Evolutionary conservation across 2,113 vertebrate species (phyloP).

Genomic region (Pituophis catenifer): DNA sequence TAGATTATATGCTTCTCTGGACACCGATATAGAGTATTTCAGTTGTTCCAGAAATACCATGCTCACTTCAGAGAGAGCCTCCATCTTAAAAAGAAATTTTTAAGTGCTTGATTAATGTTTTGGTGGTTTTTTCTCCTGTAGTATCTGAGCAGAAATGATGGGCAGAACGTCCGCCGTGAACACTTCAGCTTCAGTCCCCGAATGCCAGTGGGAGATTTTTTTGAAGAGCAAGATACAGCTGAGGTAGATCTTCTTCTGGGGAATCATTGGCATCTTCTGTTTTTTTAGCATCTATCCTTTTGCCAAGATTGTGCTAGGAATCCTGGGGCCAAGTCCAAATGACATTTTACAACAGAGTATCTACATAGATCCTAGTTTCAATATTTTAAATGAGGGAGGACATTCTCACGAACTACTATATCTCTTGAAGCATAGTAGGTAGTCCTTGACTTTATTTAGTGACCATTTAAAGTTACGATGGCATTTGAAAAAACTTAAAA

Average conservation of each 20-base stretch:
- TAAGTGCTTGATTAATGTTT: not conserved
- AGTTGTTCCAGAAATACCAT: not conserved
- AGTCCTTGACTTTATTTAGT: not conserved
- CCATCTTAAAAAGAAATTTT: not conserved
- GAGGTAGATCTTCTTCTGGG: conserved; percentile 72
- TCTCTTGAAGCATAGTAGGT: not conserved
- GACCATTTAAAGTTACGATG: not conserved
- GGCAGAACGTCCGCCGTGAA: conserved; percentile 83
- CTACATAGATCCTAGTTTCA: not conserved
- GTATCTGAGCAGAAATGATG: conserved; percentile 88
- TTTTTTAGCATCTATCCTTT: not conserved
- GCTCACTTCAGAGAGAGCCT: not conserved
- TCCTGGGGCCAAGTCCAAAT: not conserved
- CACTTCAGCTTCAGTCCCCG: conserved; percentile 98
- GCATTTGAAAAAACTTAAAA: not conserved
- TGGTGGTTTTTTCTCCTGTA: conserved; percentile 45
- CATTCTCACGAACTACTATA: not conserved
- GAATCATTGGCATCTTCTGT: not conserved
- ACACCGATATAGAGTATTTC: not conserved
- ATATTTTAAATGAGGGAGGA: not conserved
- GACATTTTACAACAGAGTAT: not conserved
- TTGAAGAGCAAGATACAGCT: conserved; percentile 87
- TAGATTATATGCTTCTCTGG: not conserved
- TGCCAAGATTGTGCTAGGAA: not conserved
- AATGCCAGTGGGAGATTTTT: conserved; percentile 96